Evolutionary conservation across 2,888 invertebrate genomes (phyloP).

Genomic region (Heliconius cydno): DNA sequence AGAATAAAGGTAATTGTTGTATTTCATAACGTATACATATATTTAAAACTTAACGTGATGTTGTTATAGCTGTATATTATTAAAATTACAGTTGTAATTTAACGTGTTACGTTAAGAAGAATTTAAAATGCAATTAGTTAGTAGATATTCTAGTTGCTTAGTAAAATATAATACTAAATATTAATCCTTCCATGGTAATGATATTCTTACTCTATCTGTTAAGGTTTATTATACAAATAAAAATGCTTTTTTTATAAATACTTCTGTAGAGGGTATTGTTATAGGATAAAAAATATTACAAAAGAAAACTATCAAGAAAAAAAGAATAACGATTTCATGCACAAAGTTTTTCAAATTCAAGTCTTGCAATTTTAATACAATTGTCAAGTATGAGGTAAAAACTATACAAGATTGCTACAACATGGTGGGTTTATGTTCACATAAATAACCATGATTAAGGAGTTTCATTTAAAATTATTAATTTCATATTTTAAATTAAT

Average conservation of each 20-base stretch:
- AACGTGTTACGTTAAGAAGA: not conserved
- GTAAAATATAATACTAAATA: too few relatives aligned
- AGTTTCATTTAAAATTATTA: not conserved
- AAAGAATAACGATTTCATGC: too few relatives aligned
- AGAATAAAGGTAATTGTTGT: constrained; percentile 93
- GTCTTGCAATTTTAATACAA: too few relatives aligned
- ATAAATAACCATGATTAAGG: not conserved
- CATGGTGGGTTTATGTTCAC: not conserved
- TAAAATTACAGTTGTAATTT: not conserved
- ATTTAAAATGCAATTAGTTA: not conserved
- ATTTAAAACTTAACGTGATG: not conserved
- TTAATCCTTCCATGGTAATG: too few relatives aligned
- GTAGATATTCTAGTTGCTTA: not conserved
- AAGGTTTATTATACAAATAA: too few relatives aligned
- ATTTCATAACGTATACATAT: not conserved
- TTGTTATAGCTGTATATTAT: not conserved
- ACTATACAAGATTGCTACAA: not conserved
- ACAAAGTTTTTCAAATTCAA: too few relatives aligned
- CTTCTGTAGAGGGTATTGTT: too few relatives aligned
- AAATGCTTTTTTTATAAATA: too few relatives aligned
- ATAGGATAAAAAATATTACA: too few relatives aligned
- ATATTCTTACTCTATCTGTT: too few relatives aligned
- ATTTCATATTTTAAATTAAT: not conserved
- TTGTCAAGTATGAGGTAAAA: too few relatives aligned
- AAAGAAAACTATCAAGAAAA: too few relatives aligned